Conservation (phyloP, 2,888 invertebrate genomes). For the Nineta flava region DNA sequence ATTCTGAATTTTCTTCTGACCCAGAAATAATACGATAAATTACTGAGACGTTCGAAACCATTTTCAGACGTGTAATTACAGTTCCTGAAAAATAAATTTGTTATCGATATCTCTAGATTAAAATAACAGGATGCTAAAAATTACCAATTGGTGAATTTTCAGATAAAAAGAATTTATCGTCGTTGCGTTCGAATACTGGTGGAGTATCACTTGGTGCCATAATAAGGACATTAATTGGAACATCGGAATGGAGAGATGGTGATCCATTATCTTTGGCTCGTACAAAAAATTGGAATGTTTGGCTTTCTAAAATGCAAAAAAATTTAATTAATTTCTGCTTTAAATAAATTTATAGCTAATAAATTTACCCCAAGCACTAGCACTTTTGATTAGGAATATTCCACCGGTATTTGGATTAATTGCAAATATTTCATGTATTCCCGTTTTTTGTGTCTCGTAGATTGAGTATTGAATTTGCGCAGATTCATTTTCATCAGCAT, state of each 20-base stretch:
- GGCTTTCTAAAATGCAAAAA: conserved; percentile 39
- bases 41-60: conserved; percentile 44
- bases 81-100: conserved; percentile 30
- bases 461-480: conserved; percentile 61
- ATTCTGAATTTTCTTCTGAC: conserved; percentile 42
- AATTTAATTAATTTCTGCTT: background rate
- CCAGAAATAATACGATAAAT: conserved; percentile 46
- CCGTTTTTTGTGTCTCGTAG: conserved; percentile 48
- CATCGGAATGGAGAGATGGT: conserved; percentile 59
- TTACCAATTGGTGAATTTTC: conserved; percentile 55
- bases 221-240: conserved; percentile 66
- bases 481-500: conserved; percentile 59
- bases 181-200: conserved; percentile 57
- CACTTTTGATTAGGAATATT: conserved; percentile 47
- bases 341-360: background rate
- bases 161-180: conserved; percentile 62
- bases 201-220: conserved; percentile 51
- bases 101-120: background rate
- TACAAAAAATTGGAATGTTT: conserved; percentile 76
- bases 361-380: conserved; percentile 30
- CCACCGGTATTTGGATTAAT: conserved; percentile 62
- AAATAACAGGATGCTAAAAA: conserved; percentile 9
- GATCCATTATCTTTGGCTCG: conserved; percentile 71
- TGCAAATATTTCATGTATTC: conserved; percentile 50
- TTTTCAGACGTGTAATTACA: conserved; percentile 49